Evolutionary conservation across 2,113 vertebrate species (phyloP).

Genomic region (Leptobrachium leishanense): DNA sequence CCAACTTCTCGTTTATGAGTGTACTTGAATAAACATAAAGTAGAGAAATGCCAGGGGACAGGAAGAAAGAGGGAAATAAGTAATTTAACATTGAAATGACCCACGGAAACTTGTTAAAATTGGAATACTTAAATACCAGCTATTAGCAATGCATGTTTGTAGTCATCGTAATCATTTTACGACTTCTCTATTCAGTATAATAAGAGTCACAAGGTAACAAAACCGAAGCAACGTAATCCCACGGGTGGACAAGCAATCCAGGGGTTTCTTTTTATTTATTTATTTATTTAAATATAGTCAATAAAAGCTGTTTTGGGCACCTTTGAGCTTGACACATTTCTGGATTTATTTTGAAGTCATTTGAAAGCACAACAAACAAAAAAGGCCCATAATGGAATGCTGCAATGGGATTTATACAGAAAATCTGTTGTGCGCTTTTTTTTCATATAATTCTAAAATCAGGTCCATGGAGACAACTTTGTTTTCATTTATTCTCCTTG

Average conservation of each 20-base stretch:
- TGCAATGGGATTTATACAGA: conserved; percentile 18
- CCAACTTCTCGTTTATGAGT: too few species aligned
- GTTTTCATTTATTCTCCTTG: conserved; percentile 45
- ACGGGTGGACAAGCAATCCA: background rate
- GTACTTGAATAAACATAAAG: too few species aligned
- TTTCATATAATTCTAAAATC: conserved; percentile 9
- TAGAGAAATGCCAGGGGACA: too few species aligned
- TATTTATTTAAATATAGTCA: background rate
- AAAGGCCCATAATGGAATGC: conserved; percentile 19
- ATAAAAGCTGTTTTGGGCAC: background rate
- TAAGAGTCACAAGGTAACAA: conserved; percentile 5
- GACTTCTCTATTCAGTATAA: background rate
- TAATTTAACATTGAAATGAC: conserved; percentile 51
- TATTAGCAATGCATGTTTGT: background rate
- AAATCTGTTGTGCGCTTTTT: conserved; percentile 27
- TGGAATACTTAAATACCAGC: conserved; percentile 23
- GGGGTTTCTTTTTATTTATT: conserved; percentile 8
- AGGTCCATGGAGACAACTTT: conserved; percentile 32
- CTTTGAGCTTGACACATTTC: conserved; percentile 24
- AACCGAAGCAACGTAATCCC: background rate
- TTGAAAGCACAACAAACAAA: conserved; percentile 42
- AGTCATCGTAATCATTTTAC: background rate
- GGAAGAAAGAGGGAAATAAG: background rate
- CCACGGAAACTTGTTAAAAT: conserved; percentile 31
- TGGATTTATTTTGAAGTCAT: conserved; percentile 42